phyloP scores from a whole-genome alignment of 2,113 vertebrate species.

The Caranx melampygus region DNA sequence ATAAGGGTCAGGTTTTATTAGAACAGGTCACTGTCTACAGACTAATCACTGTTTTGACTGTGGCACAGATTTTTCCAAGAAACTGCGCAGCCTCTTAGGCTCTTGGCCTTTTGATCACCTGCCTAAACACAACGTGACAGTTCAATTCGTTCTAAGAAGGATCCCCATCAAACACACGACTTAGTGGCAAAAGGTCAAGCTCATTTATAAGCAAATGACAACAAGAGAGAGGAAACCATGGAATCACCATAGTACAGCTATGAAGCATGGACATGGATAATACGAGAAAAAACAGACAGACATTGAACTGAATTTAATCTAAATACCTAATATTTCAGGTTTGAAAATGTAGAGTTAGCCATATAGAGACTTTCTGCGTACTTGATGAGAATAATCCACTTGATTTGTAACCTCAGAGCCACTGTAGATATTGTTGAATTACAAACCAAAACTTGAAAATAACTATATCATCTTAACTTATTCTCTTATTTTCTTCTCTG shows the following conservation, averaged over 20 bases:
- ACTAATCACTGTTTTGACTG: constrained; percentile 13
- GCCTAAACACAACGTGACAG: constrained; percentile 34
- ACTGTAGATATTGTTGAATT: too few species aligned
- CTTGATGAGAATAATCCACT: too few species aligned
- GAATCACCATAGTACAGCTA: background rate
- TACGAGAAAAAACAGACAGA: too few species aligned
- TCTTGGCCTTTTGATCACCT: constrained; percentile 4
- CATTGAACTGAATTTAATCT: too few species aligned
- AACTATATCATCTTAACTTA: too few species aligned
- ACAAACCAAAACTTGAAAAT: too few species aligned
- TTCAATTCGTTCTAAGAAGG: constrained; percentile 15
- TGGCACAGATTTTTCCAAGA: constrained; percentile 5
- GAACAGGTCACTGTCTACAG: background rate
- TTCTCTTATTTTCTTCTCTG: too few species aligned
- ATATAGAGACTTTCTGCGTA: too few species aligned
- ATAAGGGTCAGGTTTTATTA: constrained; percentile 8
- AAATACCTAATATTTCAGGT: too few species aligned
- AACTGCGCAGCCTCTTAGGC: background rate
- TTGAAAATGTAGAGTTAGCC: too few species aligned
- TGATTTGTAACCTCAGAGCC: too few species aligned
- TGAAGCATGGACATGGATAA: too few species aligned
- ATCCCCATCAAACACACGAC: background rate
- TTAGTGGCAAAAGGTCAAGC: background rate
- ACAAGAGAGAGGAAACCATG: background rate
- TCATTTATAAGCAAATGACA: background rate